Base-by-base conservation (phyloP, 92 coral and sea anemone species). In the Plumapathes pennacea region DNA sequence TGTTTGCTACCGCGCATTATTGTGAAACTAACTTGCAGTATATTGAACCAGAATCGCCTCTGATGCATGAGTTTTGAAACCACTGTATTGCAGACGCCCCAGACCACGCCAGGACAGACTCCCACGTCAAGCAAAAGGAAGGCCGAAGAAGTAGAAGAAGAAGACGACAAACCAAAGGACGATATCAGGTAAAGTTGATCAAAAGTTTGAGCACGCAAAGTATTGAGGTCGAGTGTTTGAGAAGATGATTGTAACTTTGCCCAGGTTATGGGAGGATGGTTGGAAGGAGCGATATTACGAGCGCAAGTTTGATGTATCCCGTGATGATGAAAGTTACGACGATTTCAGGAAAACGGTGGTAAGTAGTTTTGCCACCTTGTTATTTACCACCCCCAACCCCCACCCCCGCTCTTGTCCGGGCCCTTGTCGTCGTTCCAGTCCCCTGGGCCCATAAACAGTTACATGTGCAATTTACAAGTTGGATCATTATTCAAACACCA, bases 211-310 rank as follows among this genome's bases (percentile, higher is more conserved):
- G 8, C 8, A 36, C n/a, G 8, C 40, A 36, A 8, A 36, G 40
- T 8, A 8, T 36, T 36, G 40, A 36, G n/a, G n/a, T 8, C 8
- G 2, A 25, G 33, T 20, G 36, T 9, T 13, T 14, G 11, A 3
- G 11, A 2, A 4, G 4, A 4, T 41, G 43, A 18, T 71, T 76
- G 40, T 44, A 47, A 20, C 11, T 48, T 13, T 54, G 46, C 10
- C 18, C n/a, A 94, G 99, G 77, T 69, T 94, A 34, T 94, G 99
- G 99, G 99, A 94, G 68, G 99, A 86, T 54, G 99, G 99, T 2
- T 94, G 99, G 99, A 88, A 90, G 49, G 97, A 65, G 28, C 63
- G 99, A 10, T 94, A 94, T 54, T 94, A 89, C 48, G 30, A 82
- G 18, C 82, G 85, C 78, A 94, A 94, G 80, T 94, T 94, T 64